Percentiles rank a stretch among this genome's conserved stretches.
These are phyloP conservation scores for Halisarca cf. caerulea DNA, from an alignment of 37 sponge, comb jelly and placozoan species.

Conservation along the genomic window DNA sequence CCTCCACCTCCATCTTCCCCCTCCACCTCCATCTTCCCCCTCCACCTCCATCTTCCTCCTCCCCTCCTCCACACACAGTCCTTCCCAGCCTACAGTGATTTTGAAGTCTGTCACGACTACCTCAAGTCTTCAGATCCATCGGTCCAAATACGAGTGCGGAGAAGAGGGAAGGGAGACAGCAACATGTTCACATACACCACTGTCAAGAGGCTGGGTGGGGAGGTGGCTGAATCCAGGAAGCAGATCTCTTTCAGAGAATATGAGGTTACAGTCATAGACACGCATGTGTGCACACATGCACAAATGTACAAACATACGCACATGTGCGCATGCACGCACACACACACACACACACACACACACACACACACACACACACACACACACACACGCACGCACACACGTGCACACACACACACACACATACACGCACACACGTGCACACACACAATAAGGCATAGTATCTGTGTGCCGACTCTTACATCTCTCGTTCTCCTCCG, in stretches of 20 bases:
- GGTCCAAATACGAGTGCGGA: constrained; percentile 56
- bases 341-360: no score
- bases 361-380: no score
- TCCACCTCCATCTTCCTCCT: background rate
- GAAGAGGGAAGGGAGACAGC: constrained; percentile 64
- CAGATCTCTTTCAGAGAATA: constrained; percentile 64
- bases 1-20: background rate
- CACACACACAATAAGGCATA: no score
- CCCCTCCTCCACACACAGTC: no score
- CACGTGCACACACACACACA: background rate
- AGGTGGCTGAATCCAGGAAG: constrained; percentile 55
- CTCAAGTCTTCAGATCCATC: constrained; percentile 32
- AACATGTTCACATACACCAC: constrained; percentile 69
- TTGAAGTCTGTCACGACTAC: constrained; percentile 82
- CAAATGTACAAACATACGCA: background rate
- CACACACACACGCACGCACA: background rate
- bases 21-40: background rate
- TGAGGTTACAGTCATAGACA: constrained; percentile 35
- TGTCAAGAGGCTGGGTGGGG: constrained; percentile 45
- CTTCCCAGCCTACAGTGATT: constrained; percentile 62
- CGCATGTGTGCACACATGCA: background rate
- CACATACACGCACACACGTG: background rate
- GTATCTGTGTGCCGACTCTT: no score
- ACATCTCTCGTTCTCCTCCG: no score
- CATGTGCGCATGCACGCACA: background rate